Evolutionary conservation across 92 coral and sea anemone genomes (phyloP).

Genomic region (Heteractis magnifica): DNA sequence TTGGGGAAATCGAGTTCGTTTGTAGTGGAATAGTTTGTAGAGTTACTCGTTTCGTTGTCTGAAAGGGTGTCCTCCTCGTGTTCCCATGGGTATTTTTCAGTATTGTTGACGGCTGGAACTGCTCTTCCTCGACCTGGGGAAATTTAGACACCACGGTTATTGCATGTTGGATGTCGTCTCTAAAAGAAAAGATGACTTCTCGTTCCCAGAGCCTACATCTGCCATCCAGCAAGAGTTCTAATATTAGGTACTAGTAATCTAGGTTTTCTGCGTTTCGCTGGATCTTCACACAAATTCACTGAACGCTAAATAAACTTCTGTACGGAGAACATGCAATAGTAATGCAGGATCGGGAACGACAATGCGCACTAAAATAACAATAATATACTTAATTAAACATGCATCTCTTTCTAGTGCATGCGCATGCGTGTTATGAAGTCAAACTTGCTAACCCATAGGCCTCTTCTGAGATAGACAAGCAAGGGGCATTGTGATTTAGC

Average conservation of each 20-base stretch:
- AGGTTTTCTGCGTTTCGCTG: no score
- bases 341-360: no score
- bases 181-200: no score
- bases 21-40: slow-evolving; percentile 43
- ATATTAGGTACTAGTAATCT: no score
- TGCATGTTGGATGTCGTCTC: not conserved
- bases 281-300: no score
- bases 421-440: not conserved
- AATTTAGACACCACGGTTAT: not conserved
- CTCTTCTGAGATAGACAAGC: no score
- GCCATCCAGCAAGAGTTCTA: no score
- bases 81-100: slow-evolving; percentile 27
- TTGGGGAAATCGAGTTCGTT: slow-evolving; percentile 29
- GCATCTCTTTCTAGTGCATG: not conserved
- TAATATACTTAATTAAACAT: not conserved
- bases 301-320: no score
- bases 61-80: slow-evolving; percentile 28
- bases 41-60: slow-evolving; percentile 52
- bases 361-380: no score
- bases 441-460: not conserved
- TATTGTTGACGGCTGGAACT: slow-evolving; percentile 2
- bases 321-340: no score
- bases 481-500: no score
- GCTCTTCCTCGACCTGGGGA: slow-evolving; percentile 30
- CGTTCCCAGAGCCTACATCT: no score